Percentiles rank a stretch among this genome's conserved stretches.
phyloP scores from a whole-genome alignment of 53 echinoderm and acorn worm species.

The Patiria pectinifera region DNA sequence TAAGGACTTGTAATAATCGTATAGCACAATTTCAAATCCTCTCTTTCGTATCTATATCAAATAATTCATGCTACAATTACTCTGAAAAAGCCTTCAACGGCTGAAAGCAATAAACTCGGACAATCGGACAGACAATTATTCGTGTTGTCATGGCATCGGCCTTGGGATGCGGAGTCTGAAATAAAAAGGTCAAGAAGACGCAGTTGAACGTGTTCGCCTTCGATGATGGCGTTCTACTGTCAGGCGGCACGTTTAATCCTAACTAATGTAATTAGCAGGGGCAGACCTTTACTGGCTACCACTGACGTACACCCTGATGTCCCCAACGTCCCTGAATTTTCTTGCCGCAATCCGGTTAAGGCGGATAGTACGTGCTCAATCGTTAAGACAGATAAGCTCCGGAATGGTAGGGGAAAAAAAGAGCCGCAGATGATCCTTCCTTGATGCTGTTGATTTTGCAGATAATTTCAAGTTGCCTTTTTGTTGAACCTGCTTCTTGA shows the following conservation, averaged over 20 bases:
- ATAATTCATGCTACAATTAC: too few relatives aligned
- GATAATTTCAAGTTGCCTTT: background rate
- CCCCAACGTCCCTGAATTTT: background rate
- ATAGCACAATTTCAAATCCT: too few relatives aligned
- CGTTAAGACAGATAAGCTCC: background rate
- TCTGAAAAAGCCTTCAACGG: background rate
- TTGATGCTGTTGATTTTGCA: background rate
- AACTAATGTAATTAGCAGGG: background rate
- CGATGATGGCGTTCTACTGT: background rate
- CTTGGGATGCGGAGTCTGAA: background rate
- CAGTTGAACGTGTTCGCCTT: background rate
- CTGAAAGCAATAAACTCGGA: background rate
- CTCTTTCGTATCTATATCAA: too few relatives aligned
- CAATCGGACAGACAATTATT: background rate
- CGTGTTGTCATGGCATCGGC: slow-evolving; percentile 14
- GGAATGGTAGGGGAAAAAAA: background rate
- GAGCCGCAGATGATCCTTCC: background rate
- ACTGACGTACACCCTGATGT: background rate
- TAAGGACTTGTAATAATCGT: too few relatives aligned
- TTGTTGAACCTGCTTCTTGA: background rate
- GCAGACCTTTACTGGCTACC: background rate
- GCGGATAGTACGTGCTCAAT: background rate
- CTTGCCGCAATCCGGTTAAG: background rate
- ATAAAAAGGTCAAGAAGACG: background rate
- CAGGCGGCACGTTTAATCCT: background rate